These are phyloP conservation scores for Perognathus longimembris DNA, from an alignment of 2,113 vertebrate species.

Conservation along the genomic window DNA sequence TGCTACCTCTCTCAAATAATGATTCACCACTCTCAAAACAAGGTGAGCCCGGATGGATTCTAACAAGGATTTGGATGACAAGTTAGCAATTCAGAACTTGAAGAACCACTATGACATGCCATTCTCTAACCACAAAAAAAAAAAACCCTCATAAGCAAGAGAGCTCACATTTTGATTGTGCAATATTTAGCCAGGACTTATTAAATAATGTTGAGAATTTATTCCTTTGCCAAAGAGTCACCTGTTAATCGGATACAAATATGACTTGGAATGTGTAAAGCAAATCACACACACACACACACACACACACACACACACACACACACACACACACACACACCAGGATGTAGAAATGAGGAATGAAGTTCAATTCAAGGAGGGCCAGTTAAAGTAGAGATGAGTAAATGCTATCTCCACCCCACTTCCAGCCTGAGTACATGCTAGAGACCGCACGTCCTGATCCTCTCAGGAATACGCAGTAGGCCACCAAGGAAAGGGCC, in stretches of 20 bases:
- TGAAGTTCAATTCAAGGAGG: background rate
- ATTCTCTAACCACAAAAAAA: background rate
- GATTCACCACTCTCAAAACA: slow-evolving; percentile 12
- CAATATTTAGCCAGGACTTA: background rate
- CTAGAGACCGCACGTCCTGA: background rate
- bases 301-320: too few relatives aligned
- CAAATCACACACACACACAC: background rate
- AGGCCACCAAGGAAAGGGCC: too few relatives aligned
- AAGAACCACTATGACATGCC: background rate
- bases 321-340: background rate
- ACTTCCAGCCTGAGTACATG: background rate
- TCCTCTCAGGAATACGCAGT: background rate
- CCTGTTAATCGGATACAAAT: background rate
- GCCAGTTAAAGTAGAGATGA: background rate
- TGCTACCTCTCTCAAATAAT: background rate
- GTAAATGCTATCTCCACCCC: background rate
- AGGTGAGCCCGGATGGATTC: background rate
- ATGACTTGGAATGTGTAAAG: background rate
- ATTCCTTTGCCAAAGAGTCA: background rate
- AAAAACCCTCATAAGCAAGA: background rate
- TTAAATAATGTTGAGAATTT: background rate
- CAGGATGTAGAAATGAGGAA: background rate
- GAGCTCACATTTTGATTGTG: background rate
- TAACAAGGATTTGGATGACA: background rate
- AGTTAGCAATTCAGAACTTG: slow-evolving; percentile 40